Percentiles rank a stretch among this genome's conserved stretches.
Evolutionary conservation across 2,888 invertebrate genomes (phyloP).

Genomic region (Clistopyga incitator): DNA sequence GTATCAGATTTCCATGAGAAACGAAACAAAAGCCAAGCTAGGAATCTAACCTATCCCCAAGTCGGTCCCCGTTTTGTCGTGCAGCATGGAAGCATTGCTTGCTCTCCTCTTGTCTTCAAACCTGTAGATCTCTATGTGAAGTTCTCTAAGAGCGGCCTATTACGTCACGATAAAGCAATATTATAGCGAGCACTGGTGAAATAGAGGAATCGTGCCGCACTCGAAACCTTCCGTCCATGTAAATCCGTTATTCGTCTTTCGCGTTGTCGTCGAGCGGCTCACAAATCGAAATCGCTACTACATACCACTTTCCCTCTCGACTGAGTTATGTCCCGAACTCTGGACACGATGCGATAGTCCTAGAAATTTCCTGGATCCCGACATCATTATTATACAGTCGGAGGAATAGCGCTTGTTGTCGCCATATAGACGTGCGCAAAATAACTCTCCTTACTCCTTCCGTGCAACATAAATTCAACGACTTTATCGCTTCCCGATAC

Average conservation of each 20-base stretch:
- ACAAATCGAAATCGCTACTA: constrained; percentile 43
- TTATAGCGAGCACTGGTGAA: constrained; percentile 35
- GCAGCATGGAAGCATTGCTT: constrained; percentile 6
- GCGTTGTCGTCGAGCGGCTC: constrained; percentile 25
- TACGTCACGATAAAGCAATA: constrained; percentile 70
- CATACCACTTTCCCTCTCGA: constrained; percentile 47
- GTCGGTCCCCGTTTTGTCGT: constrained; percentile 4
- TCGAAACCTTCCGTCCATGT: constrained; percentile 52
- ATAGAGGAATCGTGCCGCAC: constrained; percentile 45
- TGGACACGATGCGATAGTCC: constrained; percentile 18
- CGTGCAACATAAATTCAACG: constrained; percentile 29
- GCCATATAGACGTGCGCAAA: constrained; percentile 35
- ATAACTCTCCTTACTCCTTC: constrained; percentile 19
- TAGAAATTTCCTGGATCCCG: constrained; percentile 48
- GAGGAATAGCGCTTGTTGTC: constrained; percentile 27
- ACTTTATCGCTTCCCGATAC: not conserved
- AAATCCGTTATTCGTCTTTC: constrained; percentile 52
- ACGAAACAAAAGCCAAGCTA: constrained; percentile 57
- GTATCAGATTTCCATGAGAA: constrained; percentile 63
- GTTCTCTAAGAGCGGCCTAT: constrained; percentile 64
- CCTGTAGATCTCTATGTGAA: constrained; percentile 35
- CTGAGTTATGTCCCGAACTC: constrained; percentile 31
- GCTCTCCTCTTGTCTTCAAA: constrained; percentile 44
- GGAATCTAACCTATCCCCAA: constrained; percentile 70
- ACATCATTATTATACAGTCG: constrained; percentile 51